Conservation (phyloP, 2,113 vertebrate genomes). For the Planiliza haematocheilus region DNA sequence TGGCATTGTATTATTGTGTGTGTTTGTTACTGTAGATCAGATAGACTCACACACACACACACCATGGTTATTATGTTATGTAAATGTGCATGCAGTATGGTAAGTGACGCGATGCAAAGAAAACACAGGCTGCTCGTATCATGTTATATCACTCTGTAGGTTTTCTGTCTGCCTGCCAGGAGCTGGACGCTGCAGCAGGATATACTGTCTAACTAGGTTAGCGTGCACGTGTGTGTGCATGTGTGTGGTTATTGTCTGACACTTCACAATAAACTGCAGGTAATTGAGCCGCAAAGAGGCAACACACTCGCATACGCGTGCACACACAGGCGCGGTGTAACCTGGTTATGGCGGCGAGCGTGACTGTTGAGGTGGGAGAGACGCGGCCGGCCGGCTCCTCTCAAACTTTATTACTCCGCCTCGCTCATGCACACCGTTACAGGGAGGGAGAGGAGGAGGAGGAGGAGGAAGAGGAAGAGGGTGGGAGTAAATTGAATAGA, state of each 20-base stretch:
- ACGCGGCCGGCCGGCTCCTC: slow-evolving; percentile 3
- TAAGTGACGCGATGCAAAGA: neutral
- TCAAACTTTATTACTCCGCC: slow-evolving; percentile 39
- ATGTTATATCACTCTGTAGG: neutral
- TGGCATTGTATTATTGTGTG: slow-evolving; percentile 1
- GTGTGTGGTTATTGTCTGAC: slow-evolving; percentile 28
- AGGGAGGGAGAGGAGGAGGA: neutral
- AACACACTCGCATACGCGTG: neutral
- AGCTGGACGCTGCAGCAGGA: neutral
- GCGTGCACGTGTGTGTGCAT: slow-evolving; percentile 2
- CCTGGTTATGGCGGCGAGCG: slow-evolving; percentile 40
- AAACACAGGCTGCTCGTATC: slow-evolving; percentile 19
- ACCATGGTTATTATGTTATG: neutral
- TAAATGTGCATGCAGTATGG: neutral
- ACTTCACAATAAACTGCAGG: slow-evolving; percentile 26
- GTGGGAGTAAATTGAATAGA: neutral
- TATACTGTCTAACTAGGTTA: slow-evolving; percentile 12
- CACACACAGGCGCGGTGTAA: slow-evolving; percentile 15
- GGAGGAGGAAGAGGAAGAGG: neutral
- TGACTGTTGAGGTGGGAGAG: slow-evolving; percentile 56
- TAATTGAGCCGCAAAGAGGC: slow-evolving; percentile 23
- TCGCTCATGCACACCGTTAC: slow-evolving; percentile 23
- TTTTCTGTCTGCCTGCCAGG: too few relatives aligned
- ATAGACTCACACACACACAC: neutral
- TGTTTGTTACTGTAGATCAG: slow-evolving; percentile 31